Base-by-base conservation (phyloP, 2,797 vertebrate genomes). In the Sardinella longiceps region DNA sequence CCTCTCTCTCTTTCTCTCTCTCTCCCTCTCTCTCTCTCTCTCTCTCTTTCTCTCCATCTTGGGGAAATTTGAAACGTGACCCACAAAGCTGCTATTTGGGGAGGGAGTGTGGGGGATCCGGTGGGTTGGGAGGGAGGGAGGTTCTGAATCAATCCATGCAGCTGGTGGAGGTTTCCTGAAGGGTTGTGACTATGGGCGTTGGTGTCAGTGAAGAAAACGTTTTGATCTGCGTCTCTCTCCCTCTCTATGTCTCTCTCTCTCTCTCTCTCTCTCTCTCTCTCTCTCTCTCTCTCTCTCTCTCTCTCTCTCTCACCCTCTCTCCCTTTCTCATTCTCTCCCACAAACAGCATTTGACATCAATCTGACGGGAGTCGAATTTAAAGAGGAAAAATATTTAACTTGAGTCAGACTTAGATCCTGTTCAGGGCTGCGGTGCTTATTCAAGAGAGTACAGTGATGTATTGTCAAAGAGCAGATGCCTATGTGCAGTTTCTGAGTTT, bases 21-120 rank as follows among this genome's bases (percentile, higher is more conserved):
- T 30, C n/a, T 66, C 60, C 30, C 25, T 74, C 66, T 66, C n/a
- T 66, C 60, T 66, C 25, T 50, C 48, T 50, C 11, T 58, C 56
- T 63, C 60, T 63, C 60, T 63, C 58, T 60, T n/a, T 23, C 28
- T 12, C 60, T 63, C 60, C 25, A 9, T 12, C 60, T 66, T 3
- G 15, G 66, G 30, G 66, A 33, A 39, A 74, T 30, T 74, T 2
- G 66, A 74, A 74, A 74, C 33, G 33, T 33, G 18, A 74, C 66
- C 66, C 66, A 74, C 66, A 74, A 74, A 74, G 30, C 66, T 18
- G 30, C 66, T 74, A 74, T 74, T 37, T 74, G 66, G 66, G 66
- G 5, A 33, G 66, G 66, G 28, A 70, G 63, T 14, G 28, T 74
- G 30, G 30, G 66, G 12, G 1, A 2, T 11, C 5, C 30, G 30